Base-by-base conservation (phyloP, 2,888 invertebrate species). In the Blastobasis adustella region DNA sequence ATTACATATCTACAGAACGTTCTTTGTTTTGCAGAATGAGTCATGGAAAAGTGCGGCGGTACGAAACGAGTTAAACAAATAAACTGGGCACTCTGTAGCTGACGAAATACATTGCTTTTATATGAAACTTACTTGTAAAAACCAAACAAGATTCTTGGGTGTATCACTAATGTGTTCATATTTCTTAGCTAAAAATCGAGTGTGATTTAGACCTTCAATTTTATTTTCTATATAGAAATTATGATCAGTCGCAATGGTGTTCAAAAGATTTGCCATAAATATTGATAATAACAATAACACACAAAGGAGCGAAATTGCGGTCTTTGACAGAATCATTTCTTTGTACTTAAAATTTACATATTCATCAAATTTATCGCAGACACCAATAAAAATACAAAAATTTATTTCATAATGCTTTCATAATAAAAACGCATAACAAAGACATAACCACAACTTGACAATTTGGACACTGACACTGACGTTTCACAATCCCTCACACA, bases 181-280 rank as follows among this genome's bases (percentile, higher is more conserved):
- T 63, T 83, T 82, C 54, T 73, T 65, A 55, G 61, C 70, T 57
- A 88, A 62, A 61, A 77, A 69, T 54, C 69, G 73, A 8, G 81
- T 80, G 53, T 75, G 69, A 62, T 86, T 82, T 46, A 67, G 55
- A n/a, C 74, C 79, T 56, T 71, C 69, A 45, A 71, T 71, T 63
- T 70, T 69, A 60, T 77, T 72, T 59, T 81, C 79, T 49, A 65
- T 62, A 56, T 79, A 79, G 66, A 81, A 81, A 64, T 80, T 83
- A 58, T 86, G 81, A 65, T 92, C 91, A 47, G 92, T 91, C 59
- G 91, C 91, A 59, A 94, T 91, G 58, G 92, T 82, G 79, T 91
- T 93, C 49, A 92, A 86, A 56, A 94, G 89, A 84, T 92, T 93
- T 37, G 93, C 92, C 66, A 93, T 89, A 65, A 93, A 89, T 66